Evolutionary conservation across 1,140 invertebrate genomes (phyloP).

Genomic region (Euura lappo): DNA sequence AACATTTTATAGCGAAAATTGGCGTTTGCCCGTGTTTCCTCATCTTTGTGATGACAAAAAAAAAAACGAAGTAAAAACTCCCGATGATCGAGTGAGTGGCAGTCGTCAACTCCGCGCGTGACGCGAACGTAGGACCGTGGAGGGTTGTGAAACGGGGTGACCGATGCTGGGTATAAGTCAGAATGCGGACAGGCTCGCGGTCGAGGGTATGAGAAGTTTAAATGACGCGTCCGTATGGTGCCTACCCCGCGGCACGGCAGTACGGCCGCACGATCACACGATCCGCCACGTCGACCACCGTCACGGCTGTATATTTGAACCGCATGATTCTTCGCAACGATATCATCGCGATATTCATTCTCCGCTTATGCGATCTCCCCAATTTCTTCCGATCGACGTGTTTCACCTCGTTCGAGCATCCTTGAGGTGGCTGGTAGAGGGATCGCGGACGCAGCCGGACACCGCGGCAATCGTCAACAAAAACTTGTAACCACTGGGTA

Average conservation of each 20-base stretch:
- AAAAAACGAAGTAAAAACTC: no score
- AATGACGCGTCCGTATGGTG: constrained; percentile 62
- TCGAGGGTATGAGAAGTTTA: constrained; percentile 60
- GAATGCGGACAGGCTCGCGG: constrained; percentile 60
- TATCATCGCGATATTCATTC: background rate
- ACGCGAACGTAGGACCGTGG: constrained; percentile 14
- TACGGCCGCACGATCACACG: background rate
- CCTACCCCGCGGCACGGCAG: constrained; percentile 41
- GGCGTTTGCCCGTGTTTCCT: no score
- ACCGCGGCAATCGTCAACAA: no score
- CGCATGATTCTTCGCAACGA: no score
- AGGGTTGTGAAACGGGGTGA: constrained; percentile 46
- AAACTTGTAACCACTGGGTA: no score
- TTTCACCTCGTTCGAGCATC: no score
- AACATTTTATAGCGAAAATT: no score
- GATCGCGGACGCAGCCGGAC: no score
- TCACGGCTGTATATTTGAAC: background rate
- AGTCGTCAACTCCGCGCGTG: constrained; percentile 1
- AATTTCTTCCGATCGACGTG: no score
- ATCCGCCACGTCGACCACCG: background rate
- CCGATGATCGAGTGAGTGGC: background rate
- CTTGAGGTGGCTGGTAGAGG: no score
- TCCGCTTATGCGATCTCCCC: background rate
- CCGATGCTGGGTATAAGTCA: constrained; percentile 61
- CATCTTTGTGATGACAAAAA: no score